A percentile compares a stretch with the other conserved stretches of the same genome.
These are phyloP conservation scores for Pseudachorutes palmiensis DNA, from an alignment of 1,140 invertebrate species.

Conservation along the genomic window DNA sequence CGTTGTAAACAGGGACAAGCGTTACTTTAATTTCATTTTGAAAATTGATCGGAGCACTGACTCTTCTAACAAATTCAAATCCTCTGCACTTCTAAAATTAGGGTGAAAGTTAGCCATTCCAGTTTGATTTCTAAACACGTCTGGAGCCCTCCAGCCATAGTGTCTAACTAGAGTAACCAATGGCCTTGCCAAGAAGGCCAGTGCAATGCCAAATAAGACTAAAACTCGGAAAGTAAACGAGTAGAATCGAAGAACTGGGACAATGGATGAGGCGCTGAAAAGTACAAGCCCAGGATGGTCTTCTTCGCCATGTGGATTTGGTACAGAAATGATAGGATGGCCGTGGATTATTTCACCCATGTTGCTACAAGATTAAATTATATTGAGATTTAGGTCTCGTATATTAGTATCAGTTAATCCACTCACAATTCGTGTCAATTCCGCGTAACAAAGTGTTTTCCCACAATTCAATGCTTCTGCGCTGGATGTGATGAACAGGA, in stretches of 20 bases:
- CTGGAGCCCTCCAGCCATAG: slow-evolving; percentile 26
- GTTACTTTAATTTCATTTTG: no score
- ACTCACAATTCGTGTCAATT: no score
- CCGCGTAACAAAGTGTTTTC: no score
- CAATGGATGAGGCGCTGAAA: slow-evolving; percentile 23
- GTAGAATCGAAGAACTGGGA: slow-evolving; percentile 34
- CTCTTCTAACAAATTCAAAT: no score
- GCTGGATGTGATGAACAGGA: slow-evolving; percentile 32
- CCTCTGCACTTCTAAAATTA: neutral
- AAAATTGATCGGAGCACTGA: no score
- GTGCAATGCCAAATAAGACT: slow-evolving; percentile 18
- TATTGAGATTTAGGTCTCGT: neutral
- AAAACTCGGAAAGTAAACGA: slow-evolving; percentile 30
- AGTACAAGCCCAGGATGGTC: slow-evolving; percentile 33
- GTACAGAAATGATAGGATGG: slow-evolving; percentile 27
- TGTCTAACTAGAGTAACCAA: slow-evolving; percentile 15
- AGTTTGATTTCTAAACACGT: slow-evolving; percentile 22
- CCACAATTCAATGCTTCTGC: slow-evolving; percentile 15
- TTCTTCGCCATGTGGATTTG: slow-evolving; percentile 17
- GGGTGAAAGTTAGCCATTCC: slow-evolving; percentile 15
- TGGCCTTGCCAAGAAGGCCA: slow-evolving; percentile 25
- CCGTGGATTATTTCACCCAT: slow-evolving; percentile 23
- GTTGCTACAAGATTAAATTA: neutral
- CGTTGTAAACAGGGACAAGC: no score
- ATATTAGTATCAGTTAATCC: no score